Percentiles rank a stretch among this genome's conserved stretches.
phyloP scores from a whole-genome alignment of 1,140 invertebrate species.

The Conus ventricosus region DNA sequence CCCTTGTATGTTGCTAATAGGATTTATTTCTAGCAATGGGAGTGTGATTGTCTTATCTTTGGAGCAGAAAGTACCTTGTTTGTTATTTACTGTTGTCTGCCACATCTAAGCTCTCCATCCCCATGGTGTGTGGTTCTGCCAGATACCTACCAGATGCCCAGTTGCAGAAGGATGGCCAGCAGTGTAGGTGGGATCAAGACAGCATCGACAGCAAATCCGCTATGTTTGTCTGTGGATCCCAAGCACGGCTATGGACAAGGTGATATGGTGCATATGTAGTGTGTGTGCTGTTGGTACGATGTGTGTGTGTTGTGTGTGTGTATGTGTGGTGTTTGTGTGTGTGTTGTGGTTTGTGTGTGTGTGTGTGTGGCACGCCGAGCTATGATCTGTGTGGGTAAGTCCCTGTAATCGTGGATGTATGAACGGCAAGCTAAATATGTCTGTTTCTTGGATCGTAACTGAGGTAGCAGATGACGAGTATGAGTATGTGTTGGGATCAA shows the following conservation, averaged over 20 bases:
- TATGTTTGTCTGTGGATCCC: background rate
- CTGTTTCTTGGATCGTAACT: background rate
- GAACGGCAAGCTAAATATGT: background rate
- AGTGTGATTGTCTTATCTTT: too few relatives aligned
- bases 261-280: background rate
- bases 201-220: background rate
- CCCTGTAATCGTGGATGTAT: background rate
- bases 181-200: background rate
- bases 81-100: too few relatives aligned
- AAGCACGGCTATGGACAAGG: slow-evolving; percentile 8
- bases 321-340: too few relatives aligned
- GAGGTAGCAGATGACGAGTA: background rate
- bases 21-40: too few relatives aligned
- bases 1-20: too few relatives aligned
- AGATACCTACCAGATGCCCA: slow-evolving; percentile 27
- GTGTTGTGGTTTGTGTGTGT: background rate
- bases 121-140: background rate
- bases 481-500: background rate
- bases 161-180: background rate
- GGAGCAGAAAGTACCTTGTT: too few relatives aligned
- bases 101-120: too few relatives aligned
- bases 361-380: background rate
- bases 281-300: background rate
- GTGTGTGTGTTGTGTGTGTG: slow-evolving; percentile 3
- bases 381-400: background rate